Conservation (phyloP, 2,888 invertebrate genomes). For the Chymomyza caudatula region DNA sequence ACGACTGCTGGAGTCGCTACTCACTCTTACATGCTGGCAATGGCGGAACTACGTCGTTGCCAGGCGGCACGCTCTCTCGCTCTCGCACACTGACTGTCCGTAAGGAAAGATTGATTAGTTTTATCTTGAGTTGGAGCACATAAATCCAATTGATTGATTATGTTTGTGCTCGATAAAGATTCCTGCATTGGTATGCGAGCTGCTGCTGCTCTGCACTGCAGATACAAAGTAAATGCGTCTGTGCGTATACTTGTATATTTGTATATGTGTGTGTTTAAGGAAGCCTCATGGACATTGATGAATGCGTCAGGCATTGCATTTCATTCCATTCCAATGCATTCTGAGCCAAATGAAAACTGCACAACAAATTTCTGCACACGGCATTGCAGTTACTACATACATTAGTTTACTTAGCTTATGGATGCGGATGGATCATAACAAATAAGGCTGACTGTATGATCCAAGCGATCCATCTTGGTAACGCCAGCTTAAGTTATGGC, state of each 20-base stretch:
- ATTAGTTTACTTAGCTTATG: not conserved
- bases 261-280: slow-evolving; percentile 33
- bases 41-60: not conserved
- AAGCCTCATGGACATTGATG: slow-evolving; percentile 65
- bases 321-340: not conserved
- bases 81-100: slow-evolving; percentile 38
- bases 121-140: slow-evolving; percentile 75
- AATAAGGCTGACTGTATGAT: slow-evolving; percentile 25
- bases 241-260: slow-evolving; percentile 14
- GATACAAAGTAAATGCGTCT: slow-evolving; percentile 38
- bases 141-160: slow-evolving; percentile 77
- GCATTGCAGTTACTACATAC: slow-evolving; percentile 21
- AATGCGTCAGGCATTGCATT: slow-evolving; percentile 41
- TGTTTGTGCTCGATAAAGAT: slow-evolving; percentile 69
- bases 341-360: not conserved
- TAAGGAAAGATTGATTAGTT: slow-evolving; percentile 75
- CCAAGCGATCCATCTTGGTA: slow-evolving; percentile 55
- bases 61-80: not conserved
- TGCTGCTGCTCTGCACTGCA: slow-evolving; percentile 25
- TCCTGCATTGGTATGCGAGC: slow-evolving; percentile 52
- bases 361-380: not conserved
- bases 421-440: not conserved
- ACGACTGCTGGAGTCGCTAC: not conserved
- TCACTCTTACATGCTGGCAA: not conserved
- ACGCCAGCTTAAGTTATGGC: slow-evolving; percentile 22